Base-by-base conservation (phyloP, 1,140 invertebrate species). In the Hyphantria cunea region DNA sequence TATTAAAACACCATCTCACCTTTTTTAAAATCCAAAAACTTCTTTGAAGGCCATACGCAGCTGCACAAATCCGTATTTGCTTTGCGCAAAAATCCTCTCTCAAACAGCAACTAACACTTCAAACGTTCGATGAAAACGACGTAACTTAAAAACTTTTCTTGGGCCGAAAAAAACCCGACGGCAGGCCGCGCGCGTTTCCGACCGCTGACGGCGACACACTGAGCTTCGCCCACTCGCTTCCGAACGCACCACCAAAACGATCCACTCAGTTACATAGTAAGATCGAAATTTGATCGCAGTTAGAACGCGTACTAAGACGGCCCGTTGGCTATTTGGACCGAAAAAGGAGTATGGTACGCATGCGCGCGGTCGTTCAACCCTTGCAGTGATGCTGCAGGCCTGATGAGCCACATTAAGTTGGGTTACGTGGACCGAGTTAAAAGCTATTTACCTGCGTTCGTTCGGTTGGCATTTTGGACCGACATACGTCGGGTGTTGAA, bases 211-310 rank as follows among this genome's bases (percentile, higher is more conserved):
- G 68, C 76, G 73, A 61, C 64, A 49, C 52, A 88, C 85, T 88
- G 82, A 67, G 54, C 53, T 13, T 42, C 10, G 13, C 44, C n/a
- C 12, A 9, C n/a, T 33, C 31, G 41, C 50, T 10, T 10, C 48
- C 56, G 55, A 64, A 67, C 70, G 72, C 74, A 74, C 70, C 70
- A 71, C 66, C 56, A 76, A 86, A 84, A 76, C 74, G 77, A 80
- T 82, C 74, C 75, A 86, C 78, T 84, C 72, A 41, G 84, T 84
- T 89, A 86, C 81, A 84, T 80, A 63, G 70, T 86, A 89, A 89
- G 86, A 89, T 89, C 84, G 80, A 89, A 89, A 86, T 89, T 89
- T 86, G 86, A 85, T 84, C 86, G 84, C 72, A 85, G 79, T 88
- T 84, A 86, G 72, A 74, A 80, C 72, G 82, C 74, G 72, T 68